A percentile compares a stretch with the other conserved stretches of the same genome.
Conservation (phyloP, 2,113 vertebrate genomes). For the Laticauda laticaudata region DNA sequence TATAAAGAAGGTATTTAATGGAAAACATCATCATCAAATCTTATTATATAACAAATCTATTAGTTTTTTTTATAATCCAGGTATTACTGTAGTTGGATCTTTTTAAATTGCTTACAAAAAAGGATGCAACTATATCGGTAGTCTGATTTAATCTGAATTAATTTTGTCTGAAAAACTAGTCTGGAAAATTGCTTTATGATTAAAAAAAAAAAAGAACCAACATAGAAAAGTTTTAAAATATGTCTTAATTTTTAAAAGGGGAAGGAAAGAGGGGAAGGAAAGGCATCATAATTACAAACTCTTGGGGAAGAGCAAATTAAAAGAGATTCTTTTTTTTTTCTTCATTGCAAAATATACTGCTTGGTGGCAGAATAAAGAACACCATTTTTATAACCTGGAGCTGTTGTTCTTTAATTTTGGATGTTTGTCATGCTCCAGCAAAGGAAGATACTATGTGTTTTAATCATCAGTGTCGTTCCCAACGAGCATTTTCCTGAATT, state of each 20-base stretch:
- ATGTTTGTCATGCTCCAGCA: not conserved
- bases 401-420: not conserved
- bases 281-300: not conserved
- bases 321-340: not conserved
- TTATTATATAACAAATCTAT: slow-evolving; percentile 45
- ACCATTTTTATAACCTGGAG: not conserved
- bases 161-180: slow-evolving; percentile 63
- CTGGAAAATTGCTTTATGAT: slow-evolving; percentile 62
- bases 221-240: slow-evolving; percentile 43
- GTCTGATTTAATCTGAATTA: slow-evolving; percentile 66
- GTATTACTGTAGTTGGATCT: slow-evolving; percentile 53
- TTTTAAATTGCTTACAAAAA: slow-evolving; percentile 66
- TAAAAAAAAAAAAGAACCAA: slow-evolving; percentile 34
- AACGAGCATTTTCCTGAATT: not conserved
- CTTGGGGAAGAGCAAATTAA: slow-evolving; percentile 18
- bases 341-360: not conserved
- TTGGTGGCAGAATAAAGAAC: not conserved
- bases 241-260: slow-evolving; percentile 38
- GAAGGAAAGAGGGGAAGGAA: not conserved
- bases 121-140: slow-evolving; percentile 54
- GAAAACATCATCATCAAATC: slow-evolving; percentile 1
- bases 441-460: not conserved
- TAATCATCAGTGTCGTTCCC: not conserved
- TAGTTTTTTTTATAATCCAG: slow-evolving; percentile 46
- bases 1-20: slow-evolving; percentile 20